Conservation (phyloP, 2,888 invertebrate genomes). For the Monoplex corrugatus region DNA sequence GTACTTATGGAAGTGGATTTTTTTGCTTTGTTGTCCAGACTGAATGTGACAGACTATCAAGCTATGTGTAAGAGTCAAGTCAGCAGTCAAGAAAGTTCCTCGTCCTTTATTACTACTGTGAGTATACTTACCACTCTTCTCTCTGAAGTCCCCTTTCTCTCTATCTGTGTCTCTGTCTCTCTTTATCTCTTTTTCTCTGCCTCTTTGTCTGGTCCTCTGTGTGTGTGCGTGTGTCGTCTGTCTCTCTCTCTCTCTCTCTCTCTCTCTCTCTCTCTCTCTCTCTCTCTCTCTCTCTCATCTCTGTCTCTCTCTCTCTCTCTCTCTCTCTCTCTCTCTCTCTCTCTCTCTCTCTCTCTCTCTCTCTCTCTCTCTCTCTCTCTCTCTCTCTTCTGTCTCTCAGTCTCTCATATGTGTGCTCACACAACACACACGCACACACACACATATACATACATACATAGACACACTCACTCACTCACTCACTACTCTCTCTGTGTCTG, state of each 20-base stretch:
- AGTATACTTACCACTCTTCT: constrained; percentile 8
- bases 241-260: not conserved
- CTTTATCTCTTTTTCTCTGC: not conserved
- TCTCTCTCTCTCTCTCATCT: too few relatives aligned
- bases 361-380: not conserved
- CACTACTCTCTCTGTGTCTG: not conserved
- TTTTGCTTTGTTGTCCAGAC: constrained; percentile 57
- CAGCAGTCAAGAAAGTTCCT: constrained; percentile 54
- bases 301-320: not conserved
- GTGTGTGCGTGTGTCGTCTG: too few relatives aligned
- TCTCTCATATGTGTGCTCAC: too few relatives aligned
- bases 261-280: not conserved
- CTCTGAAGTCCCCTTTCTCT: too few relatives aligned
- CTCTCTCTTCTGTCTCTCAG: constrained; percentile 14
- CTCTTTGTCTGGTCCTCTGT: too few relatives aligned
- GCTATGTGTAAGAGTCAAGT: constrained; percentile 63
- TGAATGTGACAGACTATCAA: constrained; percentile 69
- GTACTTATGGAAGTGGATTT: not conserved
- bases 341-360: constrained; percentile 6
- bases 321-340: not conserved
- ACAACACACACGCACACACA: constrained; percentile 8
- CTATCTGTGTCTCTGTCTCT: not conserved
- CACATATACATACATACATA: not conserved
- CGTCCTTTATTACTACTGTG: constrained; percentile 54
- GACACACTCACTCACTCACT: not conserved